Evolutionary conservation across 1,140 invertebrate species (phyloP), one percentile per base, ranked within the genome.

Genomic region (Scaptomyza pallida): DNA sequence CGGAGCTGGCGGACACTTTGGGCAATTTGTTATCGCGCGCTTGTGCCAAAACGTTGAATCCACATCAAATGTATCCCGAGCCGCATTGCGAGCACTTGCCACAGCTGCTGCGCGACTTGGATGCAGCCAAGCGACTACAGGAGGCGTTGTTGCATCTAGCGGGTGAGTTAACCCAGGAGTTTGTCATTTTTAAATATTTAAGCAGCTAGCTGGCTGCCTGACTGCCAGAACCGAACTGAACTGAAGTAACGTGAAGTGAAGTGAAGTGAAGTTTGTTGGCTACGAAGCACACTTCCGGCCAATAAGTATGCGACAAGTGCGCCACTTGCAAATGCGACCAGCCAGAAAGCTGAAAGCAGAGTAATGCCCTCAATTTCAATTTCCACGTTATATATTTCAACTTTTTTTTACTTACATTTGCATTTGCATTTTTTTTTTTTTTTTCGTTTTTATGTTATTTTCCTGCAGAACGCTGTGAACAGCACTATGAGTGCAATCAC

Each of bases 1-100:
- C 95, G 2, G 98, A 99, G 91, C 92, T 99, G 44, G 97, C 97
- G 2, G 96, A 99, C 90, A 98, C 96, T 3, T 91, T 99, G 1
- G 98, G 98, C 17, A 99, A 99, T 93, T 92, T 99, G 33, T 92
- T 99, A 16, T 96, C 93, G 75, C 93, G 98, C 47, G 96, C 95
- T 86, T 95, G 94, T 70, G 95, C 95, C 26, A 93, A 93, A 69
- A 91, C 94, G 19, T 91, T 99, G 21, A 99, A 99, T 94, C 95
- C 95, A 15, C 82, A 92, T 10, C 94, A 95, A 90, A 92, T 94
- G 74, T 95, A 97, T 91, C 97, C 97, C 2, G 61, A 90, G 56
- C 92, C 95, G 41, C 91, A 93, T 70, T 57, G 67, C 17, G 83
- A 89, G 74, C 92, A 92, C 50, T 92, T 94, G 67, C 54, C 91